Evolutionary conservation across 2,797 vertebrate genomes (phyloP), one percentile per base, ranked within the genome.

Genomic region (Vultur gryphus): DNA sequence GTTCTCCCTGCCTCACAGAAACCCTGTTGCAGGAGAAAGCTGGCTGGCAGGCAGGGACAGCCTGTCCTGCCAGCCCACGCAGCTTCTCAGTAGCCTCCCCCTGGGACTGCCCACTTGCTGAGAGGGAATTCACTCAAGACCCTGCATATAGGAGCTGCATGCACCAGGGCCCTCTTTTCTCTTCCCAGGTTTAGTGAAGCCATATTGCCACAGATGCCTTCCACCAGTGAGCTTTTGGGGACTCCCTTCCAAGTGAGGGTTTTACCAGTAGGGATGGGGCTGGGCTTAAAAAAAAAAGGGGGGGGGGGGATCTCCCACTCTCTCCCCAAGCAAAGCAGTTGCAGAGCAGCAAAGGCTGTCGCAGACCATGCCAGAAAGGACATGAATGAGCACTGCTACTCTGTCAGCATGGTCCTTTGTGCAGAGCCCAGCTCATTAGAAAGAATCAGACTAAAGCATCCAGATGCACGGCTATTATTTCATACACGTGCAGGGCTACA

Each of bases 401-500:
- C 52, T 46, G 48, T 57, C 77, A 84, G 66, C 79, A 16, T 0
- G 29, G 73, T 25, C 62, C 44, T 81, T 72, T 67, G 65, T 44
- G 49, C 82, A 48, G 46, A 62, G 64, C 52, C 43, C 43, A 55
- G 61, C 46, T 57, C 49, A 21, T 10, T 0, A 46, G 35, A 77
- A 48, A 54, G 55, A 46, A 46, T 20, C 29, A 37, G 35, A 62
- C 67, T 41, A 29, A 48, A 44, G 11, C 62, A 71, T 12, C 21
- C 1, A 0, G n/a, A 19, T 23, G 25, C 13, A 16, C 0, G 0
- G 51, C 73, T 37, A 11, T 43, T 37, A 11, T 43, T 85, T 31
- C 61, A 37, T 24, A 61, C 24, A 5, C 1, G 0, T 6, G 46
- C 37, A 61, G 65, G 23, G 49, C 46, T 39, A 19, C 9, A 5